phyloP scores from a whole-genome alignment of 64 coral and sea anemone genomes.

The Pocillopora verrucosa region DNA sequence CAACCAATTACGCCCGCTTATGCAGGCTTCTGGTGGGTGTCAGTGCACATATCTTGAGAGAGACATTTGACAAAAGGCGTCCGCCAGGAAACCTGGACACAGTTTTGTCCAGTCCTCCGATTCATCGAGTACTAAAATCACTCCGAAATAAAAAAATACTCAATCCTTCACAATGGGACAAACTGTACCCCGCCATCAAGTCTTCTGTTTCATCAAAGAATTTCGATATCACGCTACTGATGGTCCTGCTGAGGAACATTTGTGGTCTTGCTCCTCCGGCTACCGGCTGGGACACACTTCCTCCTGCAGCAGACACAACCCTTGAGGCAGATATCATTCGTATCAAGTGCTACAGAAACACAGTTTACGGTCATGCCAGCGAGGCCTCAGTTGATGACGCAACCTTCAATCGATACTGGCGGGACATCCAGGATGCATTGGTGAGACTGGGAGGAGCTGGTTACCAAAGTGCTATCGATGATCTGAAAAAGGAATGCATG shows the following conservation, averaged over 20 bases:
- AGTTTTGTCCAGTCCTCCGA: conserved; percentile 4
- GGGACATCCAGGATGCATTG: conserved; percentile 4
- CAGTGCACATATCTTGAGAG: conserved; percentile 26
- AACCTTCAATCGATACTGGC: conserved; percentile 37
- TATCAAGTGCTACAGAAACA: conserved; percentile 33
- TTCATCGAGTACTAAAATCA: background rate
- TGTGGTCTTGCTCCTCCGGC: conserved; percentile 3
- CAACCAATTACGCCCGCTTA: conserved; percentile 25
- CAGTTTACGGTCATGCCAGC: background rate
- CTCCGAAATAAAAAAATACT: conserved; percentile 13
- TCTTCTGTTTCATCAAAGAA: conserved; percentile 27
- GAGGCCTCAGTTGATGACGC: conserved; percentile 10
- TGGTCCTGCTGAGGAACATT: conserved; percentile 41
- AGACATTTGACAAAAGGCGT: conserved; percentile 17
- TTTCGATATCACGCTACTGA: conserved; percentile 46
- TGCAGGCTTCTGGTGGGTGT: conserved; percentile 38
- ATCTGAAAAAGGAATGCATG: conserved; percentile 39
- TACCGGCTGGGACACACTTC: conserved; percentile 27
- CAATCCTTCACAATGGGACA: conserved; percentile 52
- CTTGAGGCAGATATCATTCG: conserved; percentile 27
- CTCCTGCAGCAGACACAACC: conserved; percentile 1
- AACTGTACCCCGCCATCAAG: conserved; percentile 30
- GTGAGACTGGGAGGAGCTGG: conserved; percentile 42
- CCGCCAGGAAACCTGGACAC: conserved; percentile 33
- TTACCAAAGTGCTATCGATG: conserved; percentile 16